Base-by-base conservation (phyloP, 2,113 vertebrate genomes). In the Megaceryle maxima region DNA sequence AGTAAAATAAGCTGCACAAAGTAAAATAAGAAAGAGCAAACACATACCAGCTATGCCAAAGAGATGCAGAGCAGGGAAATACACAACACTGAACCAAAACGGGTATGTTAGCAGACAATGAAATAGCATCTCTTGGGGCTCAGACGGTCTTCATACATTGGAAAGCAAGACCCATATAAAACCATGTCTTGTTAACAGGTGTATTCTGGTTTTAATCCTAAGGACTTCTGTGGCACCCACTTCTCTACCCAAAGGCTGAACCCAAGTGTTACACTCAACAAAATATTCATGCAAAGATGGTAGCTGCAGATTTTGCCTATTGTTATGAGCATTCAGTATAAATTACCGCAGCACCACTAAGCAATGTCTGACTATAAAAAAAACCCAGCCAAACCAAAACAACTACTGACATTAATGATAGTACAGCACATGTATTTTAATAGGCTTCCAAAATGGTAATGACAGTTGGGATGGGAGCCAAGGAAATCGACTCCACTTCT, bases 281-380 rank as follows among this genome's bases (percentile, higher is more conserved):
- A 56, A 56, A 60, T 24, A 20, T 1, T 20, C 7, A 48, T 0
- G 0, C 53, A 11, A 72, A 81, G 29, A 50, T 3, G 3, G 19
- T 11, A 80, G 2, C 4, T 43, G 24, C 6, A 6, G 22, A 37
- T 41, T 56, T 24, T 37, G 12, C 26, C 59, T 80, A 35, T 5
- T 48, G 16, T 39, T 83, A 69, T 59, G n/a, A n/a, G 16, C 13
- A n/a, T 33, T 57, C 43, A 33, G 48, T 5, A 56, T 4, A 66
- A 62, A 46, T 13, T n/a, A 74, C 68, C 67, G 41, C 68, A 88
- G 56, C 2, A 19, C 28, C 73, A 72, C 75, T 17, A 46, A n/a
- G 39, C 31, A 68, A 28, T 16, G 24, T 44, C 67, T 93, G n/a
- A 69, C 53, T 19, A 29, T 9, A 41, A 69, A 88, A 64, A 84